Evolutionary conservation across 2,888 invertebrate species (phyloP).

Genomic region (Sipha maydis): DNA sequence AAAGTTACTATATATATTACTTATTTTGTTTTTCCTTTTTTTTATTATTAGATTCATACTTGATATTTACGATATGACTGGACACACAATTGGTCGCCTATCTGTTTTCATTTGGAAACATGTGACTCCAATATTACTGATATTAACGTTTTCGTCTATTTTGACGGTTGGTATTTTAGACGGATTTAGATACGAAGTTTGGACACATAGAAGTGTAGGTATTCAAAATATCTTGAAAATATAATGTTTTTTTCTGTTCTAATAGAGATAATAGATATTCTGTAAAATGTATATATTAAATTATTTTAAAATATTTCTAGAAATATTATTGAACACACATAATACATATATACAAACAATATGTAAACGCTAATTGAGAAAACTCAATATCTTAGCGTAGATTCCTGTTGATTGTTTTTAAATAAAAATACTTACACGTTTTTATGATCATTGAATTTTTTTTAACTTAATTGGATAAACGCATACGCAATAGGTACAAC

Average conservation of each 20-base stretch:
- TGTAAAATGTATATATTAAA: not conserved
- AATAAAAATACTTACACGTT: no score
- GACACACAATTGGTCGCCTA: slow-evolving; percentile 22
- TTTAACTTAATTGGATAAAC: no score
- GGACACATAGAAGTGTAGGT: slow-evolving; percentile 41
- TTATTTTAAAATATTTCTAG: no score
- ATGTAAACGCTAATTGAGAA: no score
- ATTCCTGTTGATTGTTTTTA: no score
- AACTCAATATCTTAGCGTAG: no score
- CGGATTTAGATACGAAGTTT: slow-evolving; percentile 47
- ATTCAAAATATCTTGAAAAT: not conserved
- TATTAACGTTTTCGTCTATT: slow-evolving; percentile 46
- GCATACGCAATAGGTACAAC: no score
- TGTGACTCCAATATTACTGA: slow-evolving; percentile 38
- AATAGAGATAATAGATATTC: not conserved
- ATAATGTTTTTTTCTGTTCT: no score
- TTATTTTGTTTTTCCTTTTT: not conserved
- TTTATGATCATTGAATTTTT: no score
- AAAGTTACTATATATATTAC: not conserved
- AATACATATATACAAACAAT: no score
- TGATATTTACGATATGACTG: slow-evolving; percentile 56
- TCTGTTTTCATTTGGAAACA: slow-evolving; percentile 43
- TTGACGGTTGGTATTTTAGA: slow-evolving; percentile 49
- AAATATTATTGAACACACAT: no score
- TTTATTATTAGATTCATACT: slow-evolving; percentile 30